phyloP scores from a whole-genome alignment of 2,888 invertebrate genomes.

The Drosophila sordidula region DNA sequence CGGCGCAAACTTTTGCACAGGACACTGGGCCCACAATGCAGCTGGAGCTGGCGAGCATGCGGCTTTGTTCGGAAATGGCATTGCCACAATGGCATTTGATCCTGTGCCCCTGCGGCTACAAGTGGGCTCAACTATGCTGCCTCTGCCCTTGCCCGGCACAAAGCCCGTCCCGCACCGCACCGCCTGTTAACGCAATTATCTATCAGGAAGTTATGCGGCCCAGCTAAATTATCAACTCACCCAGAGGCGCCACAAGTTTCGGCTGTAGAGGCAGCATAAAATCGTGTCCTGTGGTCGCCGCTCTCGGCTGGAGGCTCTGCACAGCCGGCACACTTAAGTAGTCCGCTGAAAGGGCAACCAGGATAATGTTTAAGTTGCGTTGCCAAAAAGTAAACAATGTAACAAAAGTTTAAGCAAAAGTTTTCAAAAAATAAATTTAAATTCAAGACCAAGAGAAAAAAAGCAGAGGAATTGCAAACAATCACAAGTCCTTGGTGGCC shows the following conservation, averaged over 20 bases:
- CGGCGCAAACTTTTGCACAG: conserved; percentile 35
- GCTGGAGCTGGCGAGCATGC: conserved; percentile 4
- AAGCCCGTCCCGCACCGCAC: neutral
- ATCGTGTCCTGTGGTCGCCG: conserved; percentile 90
- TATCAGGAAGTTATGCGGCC: conserved; percentile 37
- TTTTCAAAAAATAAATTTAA: conserved; percentile 32
- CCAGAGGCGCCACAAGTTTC: conserved; percentile 86
- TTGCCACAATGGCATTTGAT: conserved; percentile 57
- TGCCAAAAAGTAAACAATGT: conserved; percentile 47
- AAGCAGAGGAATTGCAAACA: conserved; percentile 26
- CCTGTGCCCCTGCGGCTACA: conserved; percentile 48
- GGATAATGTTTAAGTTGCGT: conserved; percentile 43
- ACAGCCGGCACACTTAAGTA: conserved; percentile 85
- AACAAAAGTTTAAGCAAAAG: conserved; percentile 50
- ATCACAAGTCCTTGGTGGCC: conserved; percentile 50
- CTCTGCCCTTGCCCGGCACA: neutral
- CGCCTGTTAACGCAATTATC: conserved; percentile 58
- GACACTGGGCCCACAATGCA: conserved; percentile 20
- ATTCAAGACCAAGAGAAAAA: neutral
- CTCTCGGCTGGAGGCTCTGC: conserved; percentile 89
- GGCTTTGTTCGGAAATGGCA: conserved; percentile 35
- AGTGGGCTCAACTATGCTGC: conserved; percentile 60
- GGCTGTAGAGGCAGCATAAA: conserved; percentile 91
- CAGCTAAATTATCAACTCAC: conserved; percentile 72
- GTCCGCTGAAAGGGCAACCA: conserved; percentile 85